Conservation (phyloP, 2,797 vertebrate species). For the Antrozous pallidus region DNA sequence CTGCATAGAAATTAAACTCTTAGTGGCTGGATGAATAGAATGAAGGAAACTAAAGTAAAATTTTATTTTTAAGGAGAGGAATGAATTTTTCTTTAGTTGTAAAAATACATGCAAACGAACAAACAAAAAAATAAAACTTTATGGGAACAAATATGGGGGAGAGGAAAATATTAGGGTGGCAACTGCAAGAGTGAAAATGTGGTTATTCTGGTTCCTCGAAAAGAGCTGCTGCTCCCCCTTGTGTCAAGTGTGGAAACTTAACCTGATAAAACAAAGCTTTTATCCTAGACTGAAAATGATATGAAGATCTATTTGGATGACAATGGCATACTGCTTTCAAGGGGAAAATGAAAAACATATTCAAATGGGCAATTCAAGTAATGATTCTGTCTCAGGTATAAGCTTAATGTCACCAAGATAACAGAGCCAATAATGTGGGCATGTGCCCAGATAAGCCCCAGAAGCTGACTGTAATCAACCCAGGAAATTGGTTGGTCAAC, state of each 20-base stretch:
- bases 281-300: neutral
- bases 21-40: neutral
- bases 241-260: conserved; percentile 55
- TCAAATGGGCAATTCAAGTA: neutral
- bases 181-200: neutral
- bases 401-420: neutral
- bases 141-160: neutral
- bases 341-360: neutral
- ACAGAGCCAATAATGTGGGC: neutral
- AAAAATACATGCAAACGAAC: neutral
- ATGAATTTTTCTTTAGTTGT: neutral
- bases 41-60: neutral
- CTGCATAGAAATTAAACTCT: neutral
- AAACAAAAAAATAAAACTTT: neutral
- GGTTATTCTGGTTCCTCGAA: neutral
- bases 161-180: neutral
- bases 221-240: conserved; percentile 72
- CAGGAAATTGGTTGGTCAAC: neutral
- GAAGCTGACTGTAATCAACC: neutral
- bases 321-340: neutral
- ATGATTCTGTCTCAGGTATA: neutral
- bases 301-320: neutral
- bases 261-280: neutral
- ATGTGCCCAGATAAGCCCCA: neutral
- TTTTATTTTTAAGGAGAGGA: neutral